phyloP scores from a whole-genome alignment of 2,797 vertebrate genomes.

The Schizopygopsis malacanthus region DNA sequence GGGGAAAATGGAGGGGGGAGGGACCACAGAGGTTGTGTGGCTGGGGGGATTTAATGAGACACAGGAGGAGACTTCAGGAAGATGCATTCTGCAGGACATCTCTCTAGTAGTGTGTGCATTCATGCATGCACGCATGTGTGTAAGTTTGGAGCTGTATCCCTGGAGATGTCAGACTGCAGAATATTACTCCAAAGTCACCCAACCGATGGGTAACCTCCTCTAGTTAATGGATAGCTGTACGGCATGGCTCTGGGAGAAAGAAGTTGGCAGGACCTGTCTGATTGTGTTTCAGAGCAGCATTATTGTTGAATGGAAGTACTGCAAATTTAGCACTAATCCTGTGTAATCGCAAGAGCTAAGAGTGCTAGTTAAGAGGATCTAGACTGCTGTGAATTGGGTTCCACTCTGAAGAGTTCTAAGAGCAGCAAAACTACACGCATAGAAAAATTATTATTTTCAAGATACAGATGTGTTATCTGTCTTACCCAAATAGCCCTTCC shows the following conservation, averaged over 20 bases:
- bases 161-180: conserved; percentile 58
- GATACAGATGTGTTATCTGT: conserved; percentile 52
- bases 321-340: conserved; percentile 76
- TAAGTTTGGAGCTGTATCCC: conserved; percentile 53
- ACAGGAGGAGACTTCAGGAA: conserved; percentile 58
- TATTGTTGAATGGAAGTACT: conserved; percentile 56
- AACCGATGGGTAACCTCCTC: conserved; percentile 38
- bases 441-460: conserved; percentile 48
- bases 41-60: conserved; percentile 62
- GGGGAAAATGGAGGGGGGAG: conserved; percentile 16
- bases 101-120: conserved; percentile 42
- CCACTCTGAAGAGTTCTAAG: conserved; percentile 42
- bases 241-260: conserved; percentile 29
- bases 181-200: conserved; percentile 39
- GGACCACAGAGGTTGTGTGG: conserved; percentile 25
- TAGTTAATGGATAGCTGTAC: conserved; percentile 57
- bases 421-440: conserved; percentile 14
- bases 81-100: conserved; percentile 46
- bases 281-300: conserved; percentile 38
- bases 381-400: conserved; percentile 48
- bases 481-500: conserved; percentile 42
- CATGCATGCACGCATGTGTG: conserved; percentile 23
- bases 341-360: conserved; percentile 69
- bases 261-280: conserved; percentile 24
- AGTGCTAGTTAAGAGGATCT: conserved; percentile 74